Conservation (phyloP, 2,797 vertebrate genomes). For the Melanotaenia nigrans region DNA sequence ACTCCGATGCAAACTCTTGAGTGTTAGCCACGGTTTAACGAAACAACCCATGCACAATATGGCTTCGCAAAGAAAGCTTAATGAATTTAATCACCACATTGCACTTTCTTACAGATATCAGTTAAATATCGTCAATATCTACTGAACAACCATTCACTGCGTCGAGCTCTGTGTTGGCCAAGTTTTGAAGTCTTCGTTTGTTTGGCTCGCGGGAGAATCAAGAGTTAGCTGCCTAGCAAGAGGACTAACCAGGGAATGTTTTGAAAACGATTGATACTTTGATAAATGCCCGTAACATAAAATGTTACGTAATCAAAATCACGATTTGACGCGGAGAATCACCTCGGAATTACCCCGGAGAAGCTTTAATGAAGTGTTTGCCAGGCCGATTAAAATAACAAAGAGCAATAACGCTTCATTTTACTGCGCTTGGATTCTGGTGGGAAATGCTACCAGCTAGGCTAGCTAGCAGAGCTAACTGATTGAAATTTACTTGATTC, state of each 20-base stretch:
- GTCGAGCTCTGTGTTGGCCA: constrained; percentile 75
- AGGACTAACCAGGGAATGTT: constrained; percentile 65
- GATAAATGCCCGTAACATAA: constrained; percentile 31
- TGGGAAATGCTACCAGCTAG: constrained; percentile 71
- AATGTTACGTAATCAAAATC: constrained; percentile 8
- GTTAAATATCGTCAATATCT: constrained; percentile 39
- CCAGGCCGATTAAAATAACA: constrained; percentile 79
- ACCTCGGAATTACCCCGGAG: constrained; percentile 5
- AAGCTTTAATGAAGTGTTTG: constrained; percentile 51
- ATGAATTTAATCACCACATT: not conserved
- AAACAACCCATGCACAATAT: constrained; percentile 25
- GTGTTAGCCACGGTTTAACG: constrained; percentile 39
- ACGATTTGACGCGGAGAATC: not conserved
- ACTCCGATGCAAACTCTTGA: constrained; percentile 65
- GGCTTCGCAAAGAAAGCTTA: not conserved
- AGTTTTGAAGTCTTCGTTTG: constrained; percentile 83
- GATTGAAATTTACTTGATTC: constrained; percentile 83
- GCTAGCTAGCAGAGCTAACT: constrained; percentile 74
- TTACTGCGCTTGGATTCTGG: constrained; percentile 79
- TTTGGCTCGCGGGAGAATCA: constrained; percentile 79
- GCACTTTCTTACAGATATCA: constrained; percentile 30
- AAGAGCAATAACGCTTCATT: constrained; percentile 84
- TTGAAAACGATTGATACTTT: constrained; percentile 59
- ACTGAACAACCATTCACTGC: constrained; percentile 51
- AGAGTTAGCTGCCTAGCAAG: constrained; percentile 76